phyloP scores from a whole-genome alignment of 2,888 invertebrate species.

The Cataglyphis livida region DNA sequence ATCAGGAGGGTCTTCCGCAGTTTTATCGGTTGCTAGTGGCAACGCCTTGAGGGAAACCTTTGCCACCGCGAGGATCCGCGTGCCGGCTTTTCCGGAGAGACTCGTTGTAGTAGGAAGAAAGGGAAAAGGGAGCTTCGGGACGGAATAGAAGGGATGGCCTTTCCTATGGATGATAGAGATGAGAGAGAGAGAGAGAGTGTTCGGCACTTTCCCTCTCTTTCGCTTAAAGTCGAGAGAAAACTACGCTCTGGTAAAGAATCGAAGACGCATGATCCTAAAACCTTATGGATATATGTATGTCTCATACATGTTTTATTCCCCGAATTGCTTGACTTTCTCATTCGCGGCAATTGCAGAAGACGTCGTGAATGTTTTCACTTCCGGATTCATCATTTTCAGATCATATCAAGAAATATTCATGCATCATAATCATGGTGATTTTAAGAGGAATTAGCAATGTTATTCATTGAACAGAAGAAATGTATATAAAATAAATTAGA shows the following conservation, averaged over 20 bases:
- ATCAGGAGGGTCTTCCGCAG: constrained; percentile 74
- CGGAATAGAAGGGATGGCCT: constrained; percentile 34
- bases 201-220: constrained; percentile 53
- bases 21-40: constrained; percentile 81
- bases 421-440: neutral
- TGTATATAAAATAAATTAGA: neutral
- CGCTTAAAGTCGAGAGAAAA: constrained; percentile 42
- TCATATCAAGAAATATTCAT: neutral
- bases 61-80: constrained; percentile 61
- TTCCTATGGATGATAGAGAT: constrained; percentile 21
- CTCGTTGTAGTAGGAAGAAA: constrained; percentile 29
- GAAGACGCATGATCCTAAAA: neutral
- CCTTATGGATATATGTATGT: neutral
- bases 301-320: neutral
- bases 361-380: neutral
- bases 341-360: neutral
- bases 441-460: neutral
- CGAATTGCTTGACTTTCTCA: neutral
- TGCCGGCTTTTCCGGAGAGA: constrained; percentile 61
- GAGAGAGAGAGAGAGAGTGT: neutral
- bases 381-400: neutral
- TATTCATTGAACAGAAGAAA: neutral
- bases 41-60: constrained; percentile 77
- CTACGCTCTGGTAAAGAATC: neutral
- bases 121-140: constrained; percentile 45